phyloP scores from a whole-genome alignment of 2,888 invertebrate genomes.

The Mesorhabditis belari region DNA sequence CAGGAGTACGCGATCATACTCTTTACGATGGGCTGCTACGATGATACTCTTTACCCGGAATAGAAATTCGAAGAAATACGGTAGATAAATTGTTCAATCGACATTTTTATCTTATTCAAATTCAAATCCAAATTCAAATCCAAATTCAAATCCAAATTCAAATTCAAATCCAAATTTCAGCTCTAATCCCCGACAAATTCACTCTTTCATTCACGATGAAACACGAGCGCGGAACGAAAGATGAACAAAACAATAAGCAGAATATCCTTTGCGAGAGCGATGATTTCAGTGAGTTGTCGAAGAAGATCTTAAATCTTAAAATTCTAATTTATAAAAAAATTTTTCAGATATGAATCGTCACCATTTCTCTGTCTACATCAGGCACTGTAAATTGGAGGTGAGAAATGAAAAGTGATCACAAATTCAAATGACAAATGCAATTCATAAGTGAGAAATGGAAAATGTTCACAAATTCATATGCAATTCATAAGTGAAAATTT shows the following conservation, averaged over 20 bases:
- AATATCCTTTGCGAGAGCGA: constrained; percentile 94
- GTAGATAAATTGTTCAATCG: neutral
- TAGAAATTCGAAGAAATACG: too few species aligned
- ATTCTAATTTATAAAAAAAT: neutral
- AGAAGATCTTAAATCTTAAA: neutral
- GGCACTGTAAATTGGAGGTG: constrained; percentile 85
- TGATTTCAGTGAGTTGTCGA: constrained; percentile 76
- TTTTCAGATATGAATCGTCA: constrained; percentile 92
- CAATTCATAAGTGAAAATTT: neutral
- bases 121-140: neutral
- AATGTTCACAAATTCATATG: too few species aligned
- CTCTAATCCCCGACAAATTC: constrained; percentile 63
- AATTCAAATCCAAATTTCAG: constrained; percentile 2
- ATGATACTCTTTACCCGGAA: too few species aligned
- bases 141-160: neutral
- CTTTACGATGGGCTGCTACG: too few species aligned
- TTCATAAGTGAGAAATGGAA: too few species aligned
- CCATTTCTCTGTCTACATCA: constrained; percentile 91
- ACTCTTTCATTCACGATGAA: constrained; percentile 89
- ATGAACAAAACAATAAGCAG: constrained; percentile 85
- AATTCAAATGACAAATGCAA: too few species aligned
- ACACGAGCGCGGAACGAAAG: constrained; percentile 68
- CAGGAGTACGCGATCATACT: too few species aligned
- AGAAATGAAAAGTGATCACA: neutral
- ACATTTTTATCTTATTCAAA: too few species aligned